Conservation (phyloP, 2,797 vertebrate species). For the Pagetopsis macropterus region DNA sequence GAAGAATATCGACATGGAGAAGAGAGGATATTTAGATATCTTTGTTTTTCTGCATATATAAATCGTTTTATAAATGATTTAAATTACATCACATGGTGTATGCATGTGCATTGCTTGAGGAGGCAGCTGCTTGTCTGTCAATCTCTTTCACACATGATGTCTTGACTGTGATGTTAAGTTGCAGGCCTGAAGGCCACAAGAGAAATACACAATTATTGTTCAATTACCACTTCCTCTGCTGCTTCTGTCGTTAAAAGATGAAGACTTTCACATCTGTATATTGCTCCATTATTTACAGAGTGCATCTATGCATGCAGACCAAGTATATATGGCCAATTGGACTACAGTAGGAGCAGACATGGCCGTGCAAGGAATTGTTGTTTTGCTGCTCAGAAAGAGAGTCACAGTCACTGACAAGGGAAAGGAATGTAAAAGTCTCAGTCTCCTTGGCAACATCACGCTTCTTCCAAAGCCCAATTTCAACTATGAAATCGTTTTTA, state of each 20-base stretch:
- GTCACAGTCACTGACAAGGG: constrained; percentile 64
- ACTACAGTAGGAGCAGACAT: constrained; percentile 51
- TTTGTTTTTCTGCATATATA: too few species aligned
- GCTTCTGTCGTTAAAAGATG: constrained; percentile 63
- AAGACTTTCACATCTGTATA: constrained; percentile 74
- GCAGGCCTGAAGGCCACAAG: constrained; percentile 53
- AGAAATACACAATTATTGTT: constrained; percentile 58
- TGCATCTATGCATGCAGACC: constrained; percentile 71
- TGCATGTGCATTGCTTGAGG: constrained; percentile 59
- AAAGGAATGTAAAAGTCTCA: constrained; percentile 70
- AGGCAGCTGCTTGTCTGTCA: constrained; percentile 70
- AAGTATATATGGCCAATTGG: constrained; percentile 45
- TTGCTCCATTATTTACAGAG: constrained; percentile 69
- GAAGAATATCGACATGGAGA: neutral
- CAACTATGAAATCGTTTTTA: constrained; percentile 74
- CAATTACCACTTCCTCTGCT: constrained; percentile 46
- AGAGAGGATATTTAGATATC: neutral
- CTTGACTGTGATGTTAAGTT: constrained; percentile 59
- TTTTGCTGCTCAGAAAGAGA: constrained; percentile 71
- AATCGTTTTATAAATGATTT: neutral
- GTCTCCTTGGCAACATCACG: constrained; percentile 83
- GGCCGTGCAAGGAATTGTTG: constrained; percentile 69
- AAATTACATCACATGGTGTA: constrained; percentile 44
- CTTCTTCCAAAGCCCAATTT: constrained; percentile 67
- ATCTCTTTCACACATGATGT: constrained; percentile 66